Evolutionary conservation across 2,797 vertebrate species (phyloP), one percentile per base, ranked within the genome.

Genomic region (Galagoides demidoff): DNA sequence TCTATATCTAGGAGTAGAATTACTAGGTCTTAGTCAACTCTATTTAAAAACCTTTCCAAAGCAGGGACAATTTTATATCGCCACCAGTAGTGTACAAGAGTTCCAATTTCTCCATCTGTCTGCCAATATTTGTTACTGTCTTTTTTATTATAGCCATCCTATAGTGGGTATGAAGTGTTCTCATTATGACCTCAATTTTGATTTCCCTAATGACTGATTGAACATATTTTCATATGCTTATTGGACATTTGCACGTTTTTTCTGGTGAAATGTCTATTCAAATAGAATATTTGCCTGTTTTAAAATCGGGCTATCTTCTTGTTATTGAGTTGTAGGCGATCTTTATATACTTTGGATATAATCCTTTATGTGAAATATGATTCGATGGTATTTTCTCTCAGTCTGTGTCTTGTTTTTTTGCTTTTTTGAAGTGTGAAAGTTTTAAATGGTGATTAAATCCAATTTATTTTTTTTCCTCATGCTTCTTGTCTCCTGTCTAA

Each of bases 391-490:
- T 27, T 55, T 70, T 73, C 34, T 71, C 25, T 81, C 31, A 87
- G 61, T 68, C 20, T 57, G 17, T 70, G 29, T 37, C 2, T 71
- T 89, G 31, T 10, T 12, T 55, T 95, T 92, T 79, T 20, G 73
- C 57, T 85, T 92, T 74, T 74, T 89, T 85, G 43, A 63, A 68
- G 37, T 87, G 8, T 66, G 59, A 49, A 91, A 31, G 45, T 74
- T 87, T 66, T 76, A 76, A 25, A 52, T 76, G 16, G 52, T 76
- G 37, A 89, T 55, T 29, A 88, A 49, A 12, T 49, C 43, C 39
- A 78, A 52, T 64, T 81, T 91, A 74, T 86, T 86, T 77, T 66
- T 92, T 64, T 64, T 78, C 66, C 68, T 94, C 76, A 37, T n/a
- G 19, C 14, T 49, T 95, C 57, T 66, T 78, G 25, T 61, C 5